A percentile compares a stretch with the other conserved stretches of the same genome.
phyloP scores from a whole-genome alignment of 2,113 vertebrate genomes.

The Pterocles burchelli region DNA sequence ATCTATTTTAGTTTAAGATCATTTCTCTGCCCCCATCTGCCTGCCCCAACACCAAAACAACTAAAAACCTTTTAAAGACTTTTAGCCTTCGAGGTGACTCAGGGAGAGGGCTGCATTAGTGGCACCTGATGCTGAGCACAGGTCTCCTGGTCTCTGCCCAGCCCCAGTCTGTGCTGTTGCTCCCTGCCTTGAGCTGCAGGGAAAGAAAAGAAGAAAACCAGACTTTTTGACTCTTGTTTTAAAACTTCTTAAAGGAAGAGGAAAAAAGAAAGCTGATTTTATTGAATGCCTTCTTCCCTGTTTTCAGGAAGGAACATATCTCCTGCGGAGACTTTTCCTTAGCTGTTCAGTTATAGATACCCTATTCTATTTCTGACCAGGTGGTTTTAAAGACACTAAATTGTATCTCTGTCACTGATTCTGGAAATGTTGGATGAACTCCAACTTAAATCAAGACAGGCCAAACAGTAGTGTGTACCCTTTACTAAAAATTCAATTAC shows the following conservation, averaged over 20 bases:
- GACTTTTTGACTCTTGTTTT: neutral
- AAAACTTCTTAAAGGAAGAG: neutral
- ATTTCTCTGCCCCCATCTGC: neutral
- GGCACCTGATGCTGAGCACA: accelerated
- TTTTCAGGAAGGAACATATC: neutral
- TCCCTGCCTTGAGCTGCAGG: neutral
- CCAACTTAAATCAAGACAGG: neutral
- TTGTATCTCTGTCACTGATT: neutral
- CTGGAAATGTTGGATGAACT: neutral
- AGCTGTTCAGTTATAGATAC: neutral
- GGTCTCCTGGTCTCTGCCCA: neutral
- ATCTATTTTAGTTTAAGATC: neutral
- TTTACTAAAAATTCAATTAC: neutral
- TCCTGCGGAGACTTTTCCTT: neutral
- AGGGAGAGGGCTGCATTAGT: neutral
- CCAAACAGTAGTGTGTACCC: neutral
- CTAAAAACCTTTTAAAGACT: neutral
- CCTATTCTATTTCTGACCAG: neutral
- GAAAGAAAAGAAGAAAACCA: neutral
- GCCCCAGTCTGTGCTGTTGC: neutral
- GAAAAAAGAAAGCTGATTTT: neutral
- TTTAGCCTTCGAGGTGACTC: too few relatives aligned
- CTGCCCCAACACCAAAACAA: neutral
- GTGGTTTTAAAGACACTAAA: neutral
- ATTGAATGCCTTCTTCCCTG: neutral